These are phyloP conservation scores for Amphiduros pacificus DNA, from an alignment of 2,888 invertebrate genomes.

Conservation along the genomic window DNA sequence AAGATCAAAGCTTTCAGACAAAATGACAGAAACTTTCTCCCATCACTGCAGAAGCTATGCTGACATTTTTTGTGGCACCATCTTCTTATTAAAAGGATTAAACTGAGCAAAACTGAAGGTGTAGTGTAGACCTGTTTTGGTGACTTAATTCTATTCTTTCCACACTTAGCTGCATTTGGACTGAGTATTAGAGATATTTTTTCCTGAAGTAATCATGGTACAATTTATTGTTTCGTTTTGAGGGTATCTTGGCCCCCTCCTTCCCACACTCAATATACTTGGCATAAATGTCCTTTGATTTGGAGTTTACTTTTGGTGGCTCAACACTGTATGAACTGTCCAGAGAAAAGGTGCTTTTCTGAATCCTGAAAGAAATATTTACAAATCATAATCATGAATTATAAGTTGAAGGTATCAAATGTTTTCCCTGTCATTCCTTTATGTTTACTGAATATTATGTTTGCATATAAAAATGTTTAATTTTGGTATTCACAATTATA, in stretches of 20 bases:
- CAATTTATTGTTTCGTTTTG: constrained; percentile 43
- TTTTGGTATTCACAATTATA: not conserved
- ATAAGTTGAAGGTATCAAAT: too few relatives aligned
- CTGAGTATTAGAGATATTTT: not conserved
- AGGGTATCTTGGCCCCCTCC: constrained; percentile 61
- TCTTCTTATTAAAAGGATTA: too few relatives aligned
- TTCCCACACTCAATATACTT: constrained; percentile 68
- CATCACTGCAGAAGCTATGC: too few relatives aligned
- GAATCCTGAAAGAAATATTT: constrained; percentile 58
- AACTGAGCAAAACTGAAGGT: too few relatives aligned
- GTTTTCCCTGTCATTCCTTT: too few relatives aligned
- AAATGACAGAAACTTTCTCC: too few relatives aligned
- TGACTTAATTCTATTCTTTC: too few relatives aligned
- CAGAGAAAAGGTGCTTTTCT: constrained; percentile 69
- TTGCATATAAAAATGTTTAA: not conserved
- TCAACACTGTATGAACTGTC: constrained; percentile 70
- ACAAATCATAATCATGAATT: not conserved
- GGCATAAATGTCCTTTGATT: constrained; percentile 71
- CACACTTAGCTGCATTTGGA: too few relatives aligned
- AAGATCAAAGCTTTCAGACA: too few relatives aligned
- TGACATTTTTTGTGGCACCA: too few relatives aligned
- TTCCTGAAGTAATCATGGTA: constrained; percentile 28
- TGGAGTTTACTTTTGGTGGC: constrained; percentile 69
- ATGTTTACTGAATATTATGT: not conserved
- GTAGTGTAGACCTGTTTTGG: too few relatives aligned